Evolutionary conservation across 2,888 invertebrate species (phyloP), one percentile per base, ranked within the genome.

Genomic region (Hecatera dysodea): DNA sequence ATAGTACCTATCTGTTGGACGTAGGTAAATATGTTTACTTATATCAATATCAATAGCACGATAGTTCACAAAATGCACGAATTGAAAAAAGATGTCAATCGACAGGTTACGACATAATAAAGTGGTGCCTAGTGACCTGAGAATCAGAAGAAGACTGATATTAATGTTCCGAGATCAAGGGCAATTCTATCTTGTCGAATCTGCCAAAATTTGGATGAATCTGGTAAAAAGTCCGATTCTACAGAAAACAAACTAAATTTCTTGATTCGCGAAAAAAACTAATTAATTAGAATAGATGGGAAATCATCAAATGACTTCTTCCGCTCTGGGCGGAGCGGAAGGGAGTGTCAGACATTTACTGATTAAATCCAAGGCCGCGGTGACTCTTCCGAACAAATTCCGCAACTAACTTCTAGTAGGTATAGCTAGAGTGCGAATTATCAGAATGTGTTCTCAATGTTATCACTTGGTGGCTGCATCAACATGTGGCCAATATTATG

Each of bases 21-120:
- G 57, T 50, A 39, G 19, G 44, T 72, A 67, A 72, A 72, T 62
- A 52, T 61, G 15, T 42, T 33, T 44, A n/a, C n/a, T n/a, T n/a
- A n/a, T n/a, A n/a, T n/a, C n/a, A n/a, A n/a, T n/a, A 48, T 9
- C n/a, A n/a, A 22, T 39, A 15, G 5, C 12, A 39, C 15, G 39
- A 39, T 19, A 8, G 19, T 44, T 50, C 2, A 50, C 22, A 50
- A 50, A 50, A 22, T 50, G 12, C 15, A 50, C 48, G 24, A 24
- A 11, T 12, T 48, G 12, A 22, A 11, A 11, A 48, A 48, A 39
- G 3, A 39, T 46, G 19, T 46, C 46, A n/a, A 46, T n/a, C n/a
- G n/a, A 46, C n/a, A 46, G 4, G 7, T 17, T 4, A 27, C 27
- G 3, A 36, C n/a, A 15, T 15, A n/a, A 15, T 15, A n/a, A n/a